phyloP scores from a whole-genome alignment of 2,113 vertebrate genomes.

The Pygoscelis adeliae region DNA sequence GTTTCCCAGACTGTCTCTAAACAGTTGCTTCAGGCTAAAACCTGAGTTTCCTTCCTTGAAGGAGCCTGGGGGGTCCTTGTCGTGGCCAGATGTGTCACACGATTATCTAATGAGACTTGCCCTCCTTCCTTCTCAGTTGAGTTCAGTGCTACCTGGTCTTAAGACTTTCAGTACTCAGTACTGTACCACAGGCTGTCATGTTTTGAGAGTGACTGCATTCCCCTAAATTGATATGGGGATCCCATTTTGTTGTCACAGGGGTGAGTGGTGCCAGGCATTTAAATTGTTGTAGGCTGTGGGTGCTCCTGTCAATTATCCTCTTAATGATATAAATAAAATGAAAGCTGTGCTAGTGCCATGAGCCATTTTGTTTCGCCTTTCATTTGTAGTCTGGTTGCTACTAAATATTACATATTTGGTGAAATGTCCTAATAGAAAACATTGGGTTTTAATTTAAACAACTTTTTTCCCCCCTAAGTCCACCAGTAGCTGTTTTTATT shows the following conservation, averaged over 20 bases:
- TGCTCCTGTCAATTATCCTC: neutral
- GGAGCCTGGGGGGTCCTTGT: neutral
- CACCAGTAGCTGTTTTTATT: neutral
- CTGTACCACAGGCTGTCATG: neutral
- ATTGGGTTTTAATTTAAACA: neutral
- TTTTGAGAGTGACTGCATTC: neutral
- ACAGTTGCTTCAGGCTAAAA: neutral
- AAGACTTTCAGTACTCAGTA: neutral
- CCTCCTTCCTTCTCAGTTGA: neutral
- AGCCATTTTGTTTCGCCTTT: neutral
- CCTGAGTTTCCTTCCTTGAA: neutral
- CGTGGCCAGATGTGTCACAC: neutral
- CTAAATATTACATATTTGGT: neutral
- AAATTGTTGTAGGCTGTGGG: neutral
- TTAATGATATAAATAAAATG: neutral
- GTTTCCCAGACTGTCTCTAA: neutral
- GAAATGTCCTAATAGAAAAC: neutral
- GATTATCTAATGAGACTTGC: neutral
- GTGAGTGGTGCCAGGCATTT: neutral
- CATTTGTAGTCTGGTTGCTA: neutral
- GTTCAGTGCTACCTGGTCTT: neutral
- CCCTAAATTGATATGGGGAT: neutral
- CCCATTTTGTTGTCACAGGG: neutral
- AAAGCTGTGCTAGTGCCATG: neutral
- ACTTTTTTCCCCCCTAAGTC: neutral